Conservation (phyloP, 2,888 invertebrate species). For the Pilophorus perplexus region DNA sequence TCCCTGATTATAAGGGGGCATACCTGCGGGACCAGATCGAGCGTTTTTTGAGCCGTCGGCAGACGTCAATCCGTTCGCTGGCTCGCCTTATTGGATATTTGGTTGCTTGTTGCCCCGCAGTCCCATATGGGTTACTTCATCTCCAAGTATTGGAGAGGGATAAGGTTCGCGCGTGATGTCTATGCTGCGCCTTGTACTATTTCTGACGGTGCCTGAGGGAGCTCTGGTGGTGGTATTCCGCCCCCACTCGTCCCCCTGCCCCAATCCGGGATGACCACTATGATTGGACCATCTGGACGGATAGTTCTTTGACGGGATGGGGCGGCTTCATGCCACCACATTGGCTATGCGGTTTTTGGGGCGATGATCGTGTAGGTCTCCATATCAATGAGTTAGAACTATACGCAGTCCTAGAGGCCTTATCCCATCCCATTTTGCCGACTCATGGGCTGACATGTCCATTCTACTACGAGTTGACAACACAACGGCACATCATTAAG, state of each 20-base stretch:
- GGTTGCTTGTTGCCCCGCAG: background rate
- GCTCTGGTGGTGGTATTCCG: background rate
- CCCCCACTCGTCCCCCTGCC: background rate
- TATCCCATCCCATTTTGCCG: conserved; percentile 11
- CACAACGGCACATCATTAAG: too few species aligned
- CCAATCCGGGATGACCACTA: background rate
- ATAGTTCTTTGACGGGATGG: background rate
- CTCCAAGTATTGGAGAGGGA: background rate
- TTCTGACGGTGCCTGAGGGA: background rate
- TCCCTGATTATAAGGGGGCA: background rate
- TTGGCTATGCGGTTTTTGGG: background rate
- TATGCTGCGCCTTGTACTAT: background rate
- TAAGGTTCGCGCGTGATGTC: background rate
- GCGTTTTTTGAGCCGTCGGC: background rate
- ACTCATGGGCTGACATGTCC: background rate
- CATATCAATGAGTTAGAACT: conserved; percentile 12
- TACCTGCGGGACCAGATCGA: background rate
- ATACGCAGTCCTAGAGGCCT: background rate
- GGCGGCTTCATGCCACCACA: background rate
- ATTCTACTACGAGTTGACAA: too few species aligned
- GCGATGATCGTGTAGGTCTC: background rate
- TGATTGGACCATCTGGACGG: background rate
- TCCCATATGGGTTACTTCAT: background rate
- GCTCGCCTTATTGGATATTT: conserved; percentile 1
- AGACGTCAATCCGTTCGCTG: background rate